Evolutionary conservation across 2,113 vertebrate species (phyloP).

Genomic region (zebrafish (Danio rerio)): GRCz12tu NC_133192.1:10273501-10274000

Average conservation of each 20-base stretch:
- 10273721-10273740: slow-evolving; percentile 90
- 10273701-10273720: slow-evolving; percentile 88
- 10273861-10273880: not conserved
- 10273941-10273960: no score
- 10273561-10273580: slow-evolving; percentile 90
- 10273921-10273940: no score
- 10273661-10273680: slow-evolving; percentile 99
- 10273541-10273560: slow-evolving; percentile 88
- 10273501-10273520: slow-evolving; percentile 92
- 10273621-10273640: slow-evolving; percentile 99
- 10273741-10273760: slow-evolving; percentile 88
- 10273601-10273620: slow-evolving; percentile 99
- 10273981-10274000: no score
- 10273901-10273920: no score
- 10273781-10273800: slow-evolving; percentile 71
- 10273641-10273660: slow-evolving; percentile 99
- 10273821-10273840: slow-evolving; percentile 44
- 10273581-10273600: slow-evolving; percentile 99
- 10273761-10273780: slow-evolving; percentile 84
- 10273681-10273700: slow-evolving; percentile 95
- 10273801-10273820: slow-evolving; percentile 50
- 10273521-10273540: slow-evolving; percentile 93
- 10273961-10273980: no score
- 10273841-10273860: slow-evolving; percentile 23
- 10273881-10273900: no score